Evolutionary conservation across 2,113 vertebrate species (phyloP).

Genomic region (Microtus richardsoni): DNA sequence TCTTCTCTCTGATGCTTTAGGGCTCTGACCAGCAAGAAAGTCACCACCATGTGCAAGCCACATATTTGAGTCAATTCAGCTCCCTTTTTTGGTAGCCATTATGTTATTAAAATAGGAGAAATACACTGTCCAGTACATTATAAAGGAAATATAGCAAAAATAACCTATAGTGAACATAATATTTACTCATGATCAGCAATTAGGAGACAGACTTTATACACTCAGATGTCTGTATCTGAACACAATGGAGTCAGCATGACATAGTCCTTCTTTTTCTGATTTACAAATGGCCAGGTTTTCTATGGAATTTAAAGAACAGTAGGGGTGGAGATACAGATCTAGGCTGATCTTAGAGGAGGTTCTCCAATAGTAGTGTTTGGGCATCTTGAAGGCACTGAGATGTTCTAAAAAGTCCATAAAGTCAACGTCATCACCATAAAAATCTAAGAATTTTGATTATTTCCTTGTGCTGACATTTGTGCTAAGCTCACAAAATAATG

Average conservation of each 20-base stretch:
- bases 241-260: not conserved
- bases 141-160: not conserved
- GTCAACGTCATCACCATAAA: not conserved
- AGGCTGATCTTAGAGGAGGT: conserved; percentile 2
- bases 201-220: not conserved
- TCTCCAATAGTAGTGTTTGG: not conserved
- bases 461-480: not conserved
- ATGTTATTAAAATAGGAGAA: not conserved
- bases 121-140: not conserved
- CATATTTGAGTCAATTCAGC: not conserved
- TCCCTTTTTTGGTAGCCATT: not conserved
- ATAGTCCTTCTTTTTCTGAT: conserved; percentile 5
- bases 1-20: not conserved
- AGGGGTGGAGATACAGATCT: not conserved
- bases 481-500: not conserved
- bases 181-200: not conserved
- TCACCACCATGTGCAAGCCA: not conserved
- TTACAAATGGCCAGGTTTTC: not conserved
- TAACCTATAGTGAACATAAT: not conserved
- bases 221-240: not conserved
- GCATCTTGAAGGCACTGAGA: not conserved
- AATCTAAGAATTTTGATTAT: not conserved
- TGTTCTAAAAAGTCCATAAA: not conserved
- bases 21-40: not conserved
- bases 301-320: conserved; percentile 48